These are phyloP conservation scores for Aegotheles bennettii DNA, from an alignment of 2,113 vertebrate species.

Conservation along the genomic window DNA sequence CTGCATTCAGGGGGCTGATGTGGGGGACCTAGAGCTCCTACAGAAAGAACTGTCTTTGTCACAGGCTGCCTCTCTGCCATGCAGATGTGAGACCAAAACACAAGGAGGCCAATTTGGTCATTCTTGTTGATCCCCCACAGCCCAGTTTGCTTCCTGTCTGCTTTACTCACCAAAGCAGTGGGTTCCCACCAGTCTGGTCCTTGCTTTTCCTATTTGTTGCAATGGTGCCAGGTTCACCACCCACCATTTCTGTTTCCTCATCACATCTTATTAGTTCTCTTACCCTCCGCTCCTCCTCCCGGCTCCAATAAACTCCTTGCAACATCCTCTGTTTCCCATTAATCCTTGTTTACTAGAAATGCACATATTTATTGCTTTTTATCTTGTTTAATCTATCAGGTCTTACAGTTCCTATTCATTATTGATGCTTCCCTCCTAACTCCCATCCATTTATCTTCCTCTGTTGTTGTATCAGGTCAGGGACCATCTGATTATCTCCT, in stretches of 20 bases:
- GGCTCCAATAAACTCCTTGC: neutral
- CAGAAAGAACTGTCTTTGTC: neutral
- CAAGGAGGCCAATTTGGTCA: accelerated
- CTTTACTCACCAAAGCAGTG: neutral
- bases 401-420: neutral
- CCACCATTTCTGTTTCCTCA: neutral
- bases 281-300: neutral
- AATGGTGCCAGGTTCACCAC: neutral
- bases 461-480: neutral
- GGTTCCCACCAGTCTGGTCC: neutral
- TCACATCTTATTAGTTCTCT: neutral
- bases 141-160: neutral
- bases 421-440: neutral
- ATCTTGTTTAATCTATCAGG: slow-evolving; percentile 39
- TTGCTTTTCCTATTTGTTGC: neutral
- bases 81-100: neutral
- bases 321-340: neutral
- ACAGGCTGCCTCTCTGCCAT: neutral
- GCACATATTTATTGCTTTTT: slow-evolving; percentile 49
- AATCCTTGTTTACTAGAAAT: slow-evolving; percentile 32
- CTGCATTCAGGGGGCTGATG: neutral
- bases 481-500: slow-evolving; percentile 17
- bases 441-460: slow-evolving; percentile 41
- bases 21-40: neutral
- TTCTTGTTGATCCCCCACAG: neutral